These are phyloP conservation scores for Drosophila ficusphila DNA, from an alignment of 1,140 invertebrate species.

Conservation along the genomic window DNA sequence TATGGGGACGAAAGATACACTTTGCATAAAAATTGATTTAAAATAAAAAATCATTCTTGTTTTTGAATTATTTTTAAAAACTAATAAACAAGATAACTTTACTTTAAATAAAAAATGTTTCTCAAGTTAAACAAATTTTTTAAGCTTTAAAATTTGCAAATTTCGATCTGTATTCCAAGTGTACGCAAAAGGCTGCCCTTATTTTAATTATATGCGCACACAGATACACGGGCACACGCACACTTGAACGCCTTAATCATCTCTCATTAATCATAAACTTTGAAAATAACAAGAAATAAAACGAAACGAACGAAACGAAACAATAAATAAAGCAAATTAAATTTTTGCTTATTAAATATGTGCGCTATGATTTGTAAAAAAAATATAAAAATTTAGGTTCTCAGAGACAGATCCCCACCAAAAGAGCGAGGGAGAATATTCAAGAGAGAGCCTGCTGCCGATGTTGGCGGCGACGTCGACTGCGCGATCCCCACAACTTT, in stretches of 20 bases:
- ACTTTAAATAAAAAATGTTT: too few species aligned
- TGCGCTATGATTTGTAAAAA: conserved; percentile 50
- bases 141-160: not conserved
- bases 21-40: not conserved
- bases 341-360: conserved; percentile 62
- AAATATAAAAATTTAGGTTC: conserved; percentile 15
- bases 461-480: conserved; percentile 4
- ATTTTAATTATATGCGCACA: conserved; percentile 46
- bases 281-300: conserved; percentile 44
- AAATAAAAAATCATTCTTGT: not conserved
- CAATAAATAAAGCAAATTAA: conserved; percentile 64
- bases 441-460: conserved; percentile 14
- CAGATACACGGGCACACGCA: conserved; percentile 14
- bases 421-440: not conserved
- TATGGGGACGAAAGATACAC: conserved; percentile 49
- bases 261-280: conserved; percentile 79
- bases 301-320: conserved; percentile 28
- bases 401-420: conserved; percentile 1
- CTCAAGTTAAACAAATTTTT: too few species aligned
- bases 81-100: too few species aligned
- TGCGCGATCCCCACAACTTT: conserved; percentile 59
- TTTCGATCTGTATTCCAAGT: not conserved
- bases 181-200: conserved; percentile 23
- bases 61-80: not conserved
- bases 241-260: conserved; percentile 55